Evolutionary conservation across 2,113 vertebrate genomes (phyloP), one percentile per base, ranked within the genome.

Genomic region (Leptodactylus fuscus): DNA sequence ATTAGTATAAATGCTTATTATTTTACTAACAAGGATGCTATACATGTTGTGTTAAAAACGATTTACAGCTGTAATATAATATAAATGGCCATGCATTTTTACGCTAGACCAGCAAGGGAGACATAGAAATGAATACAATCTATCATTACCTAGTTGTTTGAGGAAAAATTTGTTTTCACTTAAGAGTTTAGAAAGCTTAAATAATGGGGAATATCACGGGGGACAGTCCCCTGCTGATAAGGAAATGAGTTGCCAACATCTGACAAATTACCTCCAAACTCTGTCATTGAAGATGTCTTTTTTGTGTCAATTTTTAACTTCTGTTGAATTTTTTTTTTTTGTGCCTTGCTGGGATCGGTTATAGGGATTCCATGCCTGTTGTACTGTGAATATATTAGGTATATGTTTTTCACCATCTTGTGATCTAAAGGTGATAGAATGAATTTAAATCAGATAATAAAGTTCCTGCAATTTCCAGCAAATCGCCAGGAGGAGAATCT

Each of bases 301-400:
- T 69, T 80, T 38, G 22, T 67, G 44, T 79, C 48, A 80, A 70
- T 53, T 78, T 80, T 85, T 71, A 79, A 80, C 75, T 86, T 78
- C n/a, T 79, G 87, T 88, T 89, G 89, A 83, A 88, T 70, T 62
- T 86, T 81, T 82, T 79, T 83, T 80, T 3, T 32, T 27, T 84
- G 87, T 22, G 24, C 85, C 53, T 83, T 88, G 87, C 87, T 85
- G 81, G n/a, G 44, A 87, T 44, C 32, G 48, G 76, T 89, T 87
- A 74, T 83, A 80, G 36, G 82, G 83, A 89, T 67, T 80, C 34
- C 24, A n/a, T 70, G 48, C 24, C 15, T 77, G 32, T 41, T 85
- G 27, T 85, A 46, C 53, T 41, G n/a, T 75, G 75, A 55, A 85
- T 85, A 80, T 79, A 48, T 80, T 79, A 79, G 20, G n/a, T 80